These are phyloP conservation scores for Jacana jacana DNA, from an alignment of 2,113 vertebrate species.

Conservation along the genomic window DNA sequence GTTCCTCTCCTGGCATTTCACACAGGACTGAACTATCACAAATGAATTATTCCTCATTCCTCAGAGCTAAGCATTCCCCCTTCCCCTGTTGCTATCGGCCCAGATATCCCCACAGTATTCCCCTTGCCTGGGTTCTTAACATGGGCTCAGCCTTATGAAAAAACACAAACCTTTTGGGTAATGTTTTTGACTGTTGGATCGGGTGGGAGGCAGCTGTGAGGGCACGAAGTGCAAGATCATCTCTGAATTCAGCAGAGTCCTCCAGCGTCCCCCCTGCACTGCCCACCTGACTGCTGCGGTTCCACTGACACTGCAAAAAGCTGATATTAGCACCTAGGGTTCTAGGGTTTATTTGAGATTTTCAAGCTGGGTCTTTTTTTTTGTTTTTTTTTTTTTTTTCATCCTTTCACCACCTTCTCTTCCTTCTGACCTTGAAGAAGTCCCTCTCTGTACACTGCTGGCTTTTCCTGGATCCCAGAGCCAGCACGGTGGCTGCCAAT, in stretches of 20 bases:
- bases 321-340: not conserved
- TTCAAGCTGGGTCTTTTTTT: not conserved
- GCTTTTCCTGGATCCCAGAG: not conserved
- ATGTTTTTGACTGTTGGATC: not conserved
- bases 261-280: not conserved
- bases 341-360: not conserved
- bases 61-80: not conserved
- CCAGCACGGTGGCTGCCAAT: not conserved
- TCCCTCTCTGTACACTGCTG: not conserved
- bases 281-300: not conserved
- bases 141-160: not conserved
- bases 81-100: not conserved
- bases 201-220: not conserved
- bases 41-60: not conserved
- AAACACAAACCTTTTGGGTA: not conserved
- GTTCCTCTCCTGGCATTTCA: not conserved
- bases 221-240: not conserved
- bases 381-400: not conserved
- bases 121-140: not conserved
- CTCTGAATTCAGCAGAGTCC: not conserved
- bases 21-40: not conserved
- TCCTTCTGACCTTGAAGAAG: constrained; percentile 48
- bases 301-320: not conserved
- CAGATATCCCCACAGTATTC: not conserved
- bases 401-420: not conserved